Evolutionary conservation across 2,113 vertebrate species (phyloP).

Genomic region (Chlorodrepanis virens): DNA sequence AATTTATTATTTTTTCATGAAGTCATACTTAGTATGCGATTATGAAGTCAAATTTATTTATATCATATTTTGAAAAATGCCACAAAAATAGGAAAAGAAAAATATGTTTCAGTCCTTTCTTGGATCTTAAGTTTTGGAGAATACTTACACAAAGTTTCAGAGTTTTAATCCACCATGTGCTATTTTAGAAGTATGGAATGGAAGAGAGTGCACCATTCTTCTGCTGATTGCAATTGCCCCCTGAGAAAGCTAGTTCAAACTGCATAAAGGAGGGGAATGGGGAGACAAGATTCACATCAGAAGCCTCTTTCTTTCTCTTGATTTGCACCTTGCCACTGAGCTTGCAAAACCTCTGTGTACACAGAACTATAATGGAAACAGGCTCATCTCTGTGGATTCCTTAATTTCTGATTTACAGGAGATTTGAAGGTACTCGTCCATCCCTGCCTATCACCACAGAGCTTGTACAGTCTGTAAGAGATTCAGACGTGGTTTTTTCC

Average conservation of each 20-base stretch:
- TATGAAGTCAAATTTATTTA: slow-evolving; percentile 76
- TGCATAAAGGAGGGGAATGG: neutral
- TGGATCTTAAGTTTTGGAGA: slow-evolving; percentile 28
- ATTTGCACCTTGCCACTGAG: neutral
- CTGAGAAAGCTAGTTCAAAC: neutral
- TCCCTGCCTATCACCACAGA: neutral
- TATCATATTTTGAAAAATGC: slow-evolving; percentile 69
- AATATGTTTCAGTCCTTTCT: slow-evolving; percentile 29
- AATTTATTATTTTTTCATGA: slow-evolving; percentile 66
- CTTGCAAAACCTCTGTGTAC: neutral
- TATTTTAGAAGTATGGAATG: neutral
- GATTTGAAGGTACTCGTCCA: neutral
- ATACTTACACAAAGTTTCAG: slow-evolving; percentile 6
- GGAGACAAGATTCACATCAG: neutral
- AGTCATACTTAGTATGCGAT: slow-evolving; percentile 58
- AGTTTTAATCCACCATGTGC: neutral
- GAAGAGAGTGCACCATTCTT: neutral
- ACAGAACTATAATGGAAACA: neutral
- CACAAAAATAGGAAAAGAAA: slow-evolving; percentile 60
- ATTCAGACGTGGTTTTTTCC: neutral
- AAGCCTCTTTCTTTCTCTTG: neutral
- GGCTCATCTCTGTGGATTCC: neutral
- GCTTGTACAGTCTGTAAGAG: neutral
- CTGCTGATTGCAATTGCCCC: neutral
- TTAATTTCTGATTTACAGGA: neutral